Base-by-base conservation (phyloP, 2,113 vertebrate genomes). In the Danionella cerebrum region DNA sequence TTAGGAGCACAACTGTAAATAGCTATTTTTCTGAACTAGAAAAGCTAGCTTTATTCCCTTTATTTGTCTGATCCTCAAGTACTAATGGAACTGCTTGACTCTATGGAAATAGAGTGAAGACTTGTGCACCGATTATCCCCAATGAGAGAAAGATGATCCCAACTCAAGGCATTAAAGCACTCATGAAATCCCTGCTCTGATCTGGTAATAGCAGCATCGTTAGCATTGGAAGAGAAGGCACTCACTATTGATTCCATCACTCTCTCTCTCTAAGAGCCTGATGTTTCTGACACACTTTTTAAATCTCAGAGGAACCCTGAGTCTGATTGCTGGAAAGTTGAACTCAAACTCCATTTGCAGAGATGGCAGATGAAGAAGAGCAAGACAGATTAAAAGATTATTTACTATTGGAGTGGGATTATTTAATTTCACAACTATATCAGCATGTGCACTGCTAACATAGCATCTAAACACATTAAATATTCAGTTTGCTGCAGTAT, bases 311-410 rank as follows among this genome's bases (percentile, higher is more conserved):
- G 41, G 19, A 36, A n/a, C 10, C 51, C 51, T 36, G 7, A 18
- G 27, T 27, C 47, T 58, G 27, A 19, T 60, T 59, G 38, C 19
- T 6, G 29, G 19, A 21, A 35, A 48, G 33, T 22, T 44, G 13
- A 35, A 21, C 21, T 25, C 8, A 24, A 31, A 67, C 1, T 38
- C 36, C 39, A 39, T 47, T 33, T 67, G 41, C 29, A n/a, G 24
- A 21, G 16, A 44, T 9, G 36, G 38, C 5, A 63, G 21, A 18
- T 45, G 25, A 29, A 63, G 36, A 62, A 18, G 44, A 63, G 22
- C 14, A 24, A 39, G 14, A 45, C 33, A 47, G 41, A 72, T 75
- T 70, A 65, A 72, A 35, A 13, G 53, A 72, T 71, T 65, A 51
- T 21, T 3, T 6, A 21, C 35, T 10, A 14, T 9, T 33, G 29